Conservation (phyloP, 2,797 vertebrate genomes). For the Syngnathus rostellatus region DNA sequence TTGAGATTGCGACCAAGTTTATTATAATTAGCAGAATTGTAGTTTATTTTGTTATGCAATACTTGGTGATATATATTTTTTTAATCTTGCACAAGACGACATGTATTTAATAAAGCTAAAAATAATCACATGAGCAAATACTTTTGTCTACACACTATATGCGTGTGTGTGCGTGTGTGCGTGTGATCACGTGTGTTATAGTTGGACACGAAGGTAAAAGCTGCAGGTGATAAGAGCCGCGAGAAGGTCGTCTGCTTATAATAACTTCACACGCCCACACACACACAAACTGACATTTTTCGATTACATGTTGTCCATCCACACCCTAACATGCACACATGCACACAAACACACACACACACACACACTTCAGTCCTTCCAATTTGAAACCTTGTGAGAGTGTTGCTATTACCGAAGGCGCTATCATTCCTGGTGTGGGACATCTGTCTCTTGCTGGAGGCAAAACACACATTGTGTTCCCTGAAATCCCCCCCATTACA, state of each 20-base stretch:
- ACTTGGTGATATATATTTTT: too few relatives aligned
- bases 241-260: slow-evolving; percentile 54
- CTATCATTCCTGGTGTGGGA: slow-evolving; percentile 58
- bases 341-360: slow-evolving; percentile 20
- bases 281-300: slow-evolving; percentile 21
- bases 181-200: slow-evolving; percentile 32
- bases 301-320: slow-evolving; percentile 27
- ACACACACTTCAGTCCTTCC: slow-evolving; percentile 21
- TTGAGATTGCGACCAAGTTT: background rate
- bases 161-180: slow-evolving; percentile 11
- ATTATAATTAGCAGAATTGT: too few relatives aligned
- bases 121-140: background rate
- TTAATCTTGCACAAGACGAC: too few relatives aligned
- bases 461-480: slow-evolving; percentile 27
- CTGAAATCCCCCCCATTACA: background rate
- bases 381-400: slow-evolving; percentile 47
- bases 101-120: too few relatives aligned
- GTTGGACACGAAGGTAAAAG: slow-evolving; percentile 43
- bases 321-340: slow-evolving; percentile 36
- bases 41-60: too few relatives aligned
- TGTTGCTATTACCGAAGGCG: slow-evolving; percentile 58
- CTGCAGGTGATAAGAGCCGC: slow-evolving; percentile 55
- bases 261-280: slow-evolving; percentile 44
- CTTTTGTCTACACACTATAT: background rate
- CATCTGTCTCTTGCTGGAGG: slow-evolving; percentile 61